phyloP scores from a whole-genome alignment of 2,797 vertebrate species.

The Muraenolepis orangiensis region DNA sequence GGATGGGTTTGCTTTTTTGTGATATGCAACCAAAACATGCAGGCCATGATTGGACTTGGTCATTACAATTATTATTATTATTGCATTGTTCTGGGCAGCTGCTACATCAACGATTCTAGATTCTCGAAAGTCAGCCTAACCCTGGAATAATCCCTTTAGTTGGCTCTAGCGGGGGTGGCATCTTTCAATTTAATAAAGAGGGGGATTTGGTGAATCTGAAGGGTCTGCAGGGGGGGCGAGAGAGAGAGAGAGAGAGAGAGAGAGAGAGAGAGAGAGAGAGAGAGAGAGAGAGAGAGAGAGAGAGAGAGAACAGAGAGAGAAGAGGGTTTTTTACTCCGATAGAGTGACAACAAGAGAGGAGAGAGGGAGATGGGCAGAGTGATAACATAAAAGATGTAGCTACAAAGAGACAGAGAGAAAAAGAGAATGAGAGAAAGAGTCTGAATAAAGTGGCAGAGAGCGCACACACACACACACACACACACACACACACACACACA shows the following conservation, averaged over 20 bases:
- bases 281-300: no score
- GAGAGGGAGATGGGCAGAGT: background rate
- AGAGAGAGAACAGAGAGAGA: background rate
- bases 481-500: conserved; percentile 52
- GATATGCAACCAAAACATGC: background rate
- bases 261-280: no score
- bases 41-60: background rate
- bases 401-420: background rate
- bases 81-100: background rate
- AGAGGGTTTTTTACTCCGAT: no score
- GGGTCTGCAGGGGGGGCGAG: background rate
- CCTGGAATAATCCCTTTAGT: background rate
- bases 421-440: conserved; percentile 32
- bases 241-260: no score
- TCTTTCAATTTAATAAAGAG: background rate
- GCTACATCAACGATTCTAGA: background rate
- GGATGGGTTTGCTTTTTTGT: no score
- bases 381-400: background rate
- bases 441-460: conserved; percentile 53
- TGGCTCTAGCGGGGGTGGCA: background rate
- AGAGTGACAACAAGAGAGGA: background rate
- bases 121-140: background rate
- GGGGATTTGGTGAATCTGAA: background rate
- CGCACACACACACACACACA: conserved; percentile 50
- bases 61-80: background rate